Conservation (phyloP, 2,113 vertebrate genomes). For the Tetrax tetrax region DNA sequence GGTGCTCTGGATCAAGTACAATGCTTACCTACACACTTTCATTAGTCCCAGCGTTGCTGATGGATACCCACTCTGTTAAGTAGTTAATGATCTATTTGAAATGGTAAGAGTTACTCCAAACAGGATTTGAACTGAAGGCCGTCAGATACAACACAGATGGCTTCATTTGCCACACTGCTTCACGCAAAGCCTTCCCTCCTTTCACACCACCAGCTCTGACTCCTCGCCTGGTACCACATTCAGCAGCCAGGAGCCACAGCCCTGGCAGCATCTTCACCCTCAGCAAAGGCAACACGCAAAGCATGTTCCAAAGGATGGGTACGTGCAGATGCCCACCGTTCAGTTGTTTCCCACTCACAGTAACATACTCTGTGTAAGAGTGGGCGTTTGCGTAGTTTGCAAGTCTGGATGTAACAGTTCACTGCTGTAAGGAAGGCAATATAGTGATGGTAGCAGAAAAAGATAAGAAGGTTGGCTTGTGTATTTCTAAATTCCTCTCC, state of each 20-base stretch:
- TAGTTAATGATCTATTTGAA: constrained; percentile 43
- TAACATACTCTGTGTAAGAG: too few relatives aligned
- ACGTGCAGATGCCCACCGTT: too few relatives aligned
- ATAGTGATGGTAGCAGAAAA: neutral
- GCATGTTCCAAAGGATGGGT: too few relatives aligned
- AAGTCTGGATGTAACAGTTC: neutral
- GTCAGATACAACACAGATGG: constrained; percentile 38
- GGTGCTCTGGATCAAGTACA: neutral
- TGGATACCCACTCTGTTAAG: constrained; percentile 29
- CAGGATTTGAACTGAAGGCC: constrained; percentile 22
- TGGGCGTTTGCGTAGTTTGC: neutral
- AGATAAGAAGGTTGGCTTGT: neutral
- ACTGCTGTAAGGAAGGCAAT: neutral
- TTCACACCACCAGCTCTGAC: too few relatives aligned
- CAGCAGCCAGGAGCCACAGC: too few relatives aligned
- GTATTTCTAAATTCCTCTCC: neutral
- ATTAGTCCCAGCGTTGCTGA: neutral
- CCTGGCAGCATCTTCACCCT: too few relatives aligned
- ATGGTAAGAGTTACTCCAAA: constrained; percentile 19
- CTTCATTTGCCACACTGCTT: neutral
- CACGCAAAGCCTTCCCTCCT: neutral
- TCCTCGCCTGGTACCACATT: too few relatives aligned
- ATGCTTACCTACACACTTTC: neutral
- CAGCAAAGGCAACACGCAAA: too few relatives aligned
- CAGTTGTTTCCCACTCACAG: too few relatives aligned